These are phyloP conservation scores for Oreohelix idahoensis DNA, from an alignment of 1,140 invertebrate species.

Conservation along the genomic window DNA sequence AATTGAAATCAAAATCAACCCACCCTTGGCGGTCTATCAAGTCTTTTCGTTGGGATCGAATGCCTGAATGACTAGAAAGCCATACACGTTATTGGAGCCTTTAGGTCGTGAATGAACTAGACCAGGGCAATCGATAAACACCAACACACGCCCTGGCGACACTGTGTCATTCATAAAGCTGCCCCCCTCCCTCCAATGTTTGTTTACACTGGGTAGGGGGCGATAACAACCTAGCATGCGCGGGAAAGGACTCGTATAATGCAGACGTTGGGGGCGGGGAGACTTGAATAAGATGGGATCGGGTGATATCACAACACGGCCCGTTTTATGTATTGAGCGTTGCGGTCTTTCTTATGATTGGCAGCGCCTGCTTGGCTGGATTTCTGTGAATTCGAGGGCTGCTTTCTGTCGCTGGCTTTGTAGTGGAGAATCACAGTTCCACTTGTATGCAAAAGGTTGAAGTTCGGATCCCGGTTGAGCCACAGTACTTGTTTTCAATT, in stretches of 20 bases:
- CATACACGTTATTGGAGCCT: not conserved
- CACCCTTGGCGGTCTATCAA: no score
- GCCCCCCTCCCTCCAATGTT: not conserved
- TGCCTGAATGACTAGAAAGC: not conserved
- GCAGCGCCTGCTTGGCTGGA: not conserved
- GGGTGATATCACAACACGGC: not conserved
- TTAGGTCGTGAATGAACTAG: conserved; percentile 16
- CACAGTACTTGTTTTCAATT: no score
- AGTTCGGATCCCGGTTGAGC: no score
- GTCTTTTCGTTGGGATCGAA: not conserved
- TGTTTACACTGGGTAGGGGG: not conserved
- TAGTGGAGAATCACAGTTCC: no score
- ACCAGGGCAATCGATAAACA: conserved; percentile 11
- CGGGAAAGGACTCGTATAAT: conserved; percentile 25
- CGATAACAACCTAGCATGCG: conserved; percentile 6
- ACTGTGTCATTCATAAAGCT: conserved; percentile 29
- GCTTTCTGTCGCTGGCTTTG: no score
- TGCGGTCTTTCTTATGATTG: not conserved
- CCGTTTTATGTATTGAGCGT: not conserved
- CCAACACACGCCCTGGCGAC: not conserved
- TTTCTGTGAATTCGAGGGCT: no score
- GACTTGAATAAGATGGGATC: not conserved
- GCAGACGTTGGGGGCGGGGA: not conserved
- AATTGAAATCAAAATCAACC: no score
- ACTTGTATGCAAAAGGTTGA: no score